These are phyloP conservation scores for Osmerus mordax DNA, from an alignment of 2,113 vertebrate species.

Conservation along the genomic window DNA sequence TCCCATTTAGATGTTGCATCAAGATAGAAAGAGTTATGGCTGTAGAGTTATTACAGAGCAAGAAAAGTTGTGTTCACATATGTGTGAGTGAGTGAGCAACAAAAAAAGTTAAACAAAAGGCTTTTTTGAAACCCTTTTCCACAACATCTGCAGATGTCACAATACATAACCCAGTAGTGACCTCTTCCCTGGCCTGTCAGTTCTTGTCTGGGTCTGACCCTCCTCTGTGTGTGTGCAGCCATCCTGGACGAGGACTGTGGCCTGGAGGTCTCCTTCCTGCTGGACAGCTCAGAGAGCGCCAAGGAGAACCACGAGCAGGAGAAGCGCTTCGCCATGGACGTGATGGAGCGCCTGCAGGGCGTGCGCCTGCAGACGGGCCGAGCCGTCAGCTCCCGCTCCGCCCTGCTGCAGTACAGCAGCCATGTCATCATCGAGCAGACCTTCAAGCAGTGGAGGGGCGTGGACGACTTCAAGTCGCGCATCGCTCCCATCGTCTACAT, in stretches of 20 bases:
- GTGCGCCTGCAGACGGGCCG: constrained; percentile 75
- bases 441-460: constrained; percentile 82
- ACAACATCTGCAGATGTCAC: too few species aligned
- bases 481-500: constrained; percentile 79
- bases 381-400: constrained; percentile 75
- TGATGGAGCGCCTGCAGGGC: constrained; percentile 77
- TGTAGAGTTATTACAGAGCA: too few species aligned
- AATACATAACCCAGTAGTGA: too few species aligned
- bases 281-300: constrained; percentile 90
- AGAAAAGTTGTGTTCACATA: too few species aligned
- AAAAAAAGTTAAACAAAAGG: too few species aligned
- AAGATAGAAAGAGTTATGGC: too few species aligned
- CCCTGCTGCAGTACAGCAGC: constrained; percentile 89
- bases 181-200: too few species aligned
- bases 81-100: too few species aligned
- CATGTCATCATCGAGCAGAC: constrained; percentile 83
- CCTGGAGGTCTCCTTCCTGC: constrained; percentile 83
- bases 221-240: constrained; percentile 50
- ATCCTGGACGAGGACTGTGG: constrained; percentile 80
- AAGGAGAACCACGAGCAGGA: constrained; percentile 85
- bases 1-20: too few species aligned
- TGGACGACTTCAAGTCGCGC: constrained; percentile 77
- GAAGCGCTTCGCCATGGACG: constrained; percentile 79
- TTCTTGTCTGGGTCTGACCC: not conserved
- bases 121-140: too few species aligned